Evolutionary conservation across 2,113 vertebrate species (phyloP).

Genomic region (Tetrao urogallus): DNA sequence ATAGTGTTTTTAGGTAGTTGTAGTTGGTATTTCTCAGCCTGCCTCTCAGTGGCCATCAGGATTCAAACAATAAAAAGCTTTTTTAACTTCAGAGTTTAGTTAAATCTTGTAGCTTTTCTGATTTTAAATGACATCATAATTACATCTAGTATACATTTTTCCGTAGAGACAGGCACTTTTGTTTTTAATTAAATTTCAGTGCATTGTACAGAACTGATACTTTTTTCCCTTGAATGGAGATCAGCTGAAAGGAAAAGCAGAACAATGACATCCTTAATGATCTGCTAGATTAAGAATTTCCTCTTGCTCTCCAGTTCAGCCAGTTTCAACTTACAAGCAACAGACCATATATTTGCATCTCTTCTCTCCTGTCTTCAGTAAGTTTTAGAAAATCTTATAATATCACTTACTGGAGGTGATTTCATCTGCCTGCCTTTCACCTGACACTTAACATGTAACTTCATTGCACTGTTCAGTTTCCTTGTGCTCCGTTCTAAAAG

Average conservation of each 20-base stretch:
- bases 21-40: constrained; percentile 14
- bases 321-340: constrained; percentile 28
- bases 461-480: background rate
- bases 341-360: background rate
- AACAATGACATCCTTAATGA: background rate
- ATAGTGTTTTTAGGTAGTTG: constrained; percentile 11
- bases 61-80: constrained; percentile 34
- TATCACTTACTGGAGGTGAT: background rate
- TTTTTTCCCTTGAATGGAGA: constrained; percentile 48
- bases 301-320: background rate
- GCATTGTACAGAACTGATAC: background rate
- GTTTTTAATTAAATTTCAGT: constrained; percentile 31
- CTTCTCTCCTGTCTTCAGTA: background rate
- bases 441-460: background rate
- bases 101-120: constrained; percentile 14
- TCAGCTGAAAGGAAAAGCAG: background rate
- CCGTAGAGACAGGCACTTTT: constrained; percentile 16
- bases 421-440: background rate
- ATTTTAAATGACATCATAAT: constrained; percentile 12
- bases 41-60: constrained; percentile 3
- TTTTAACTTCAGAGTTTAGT: constrained; percentile 47
- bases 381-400: background rate
- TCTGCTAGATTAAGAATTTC: constrained; percentile 13
- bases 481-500: background rate
- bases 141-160: constrained; percentile 54